Conservation (phyloP, 2,888 invertebrate species). For the Philereme transversata region DNA sequence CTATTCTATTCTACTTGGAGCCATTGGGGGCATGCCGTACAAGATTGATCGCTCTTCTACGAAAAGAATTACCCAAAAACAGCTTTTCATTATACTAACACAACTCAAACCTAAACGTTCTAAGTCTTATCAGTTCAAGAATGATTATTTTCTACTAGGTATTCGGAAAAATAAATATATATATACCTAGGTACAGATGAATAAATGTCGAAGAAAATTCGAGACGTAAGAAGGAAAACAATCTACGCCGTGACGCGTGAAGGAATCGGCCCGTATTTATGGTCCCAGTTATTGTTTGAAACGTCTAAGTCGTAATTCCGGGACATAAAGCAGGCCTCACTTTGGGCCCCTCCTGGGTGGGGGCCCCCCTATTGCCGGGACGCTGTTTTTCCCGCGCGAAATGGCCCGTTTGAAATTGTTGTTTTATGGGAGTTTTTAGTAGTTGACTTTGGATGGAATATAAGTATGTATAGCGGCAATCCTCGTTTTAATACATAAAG, state of each 20-base stretch:
- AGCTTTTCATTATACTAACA: too few relatives aligned
- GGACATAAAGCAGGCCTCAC: conserved; percentile 80
- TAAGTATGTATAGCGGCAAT: conserved; percentile 66
- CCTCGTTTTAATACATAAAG: conserved; percentile 57
- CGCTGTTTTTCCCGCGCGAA: conserved; percentile 82
- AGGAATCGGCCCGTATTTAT: conserved; percentile 82
- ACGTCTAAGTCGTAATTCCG: conserved; percentile 84
- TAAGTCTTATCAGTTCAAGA: too few relatives aligned
- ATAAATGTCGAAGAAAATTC: conserved; percentile 38
- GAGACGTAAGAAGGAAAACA: conserved; percentile 62
- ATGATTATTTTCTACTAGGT: too few relatives aligned
- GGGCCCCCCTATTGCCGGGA: conserved; percentile 47
- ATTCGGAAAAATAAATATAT: neutral
- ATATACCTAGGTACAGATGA: neutral
- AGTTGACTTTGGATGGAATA: conserved; percentile 82
- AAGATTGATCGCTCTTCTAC: too few relatives aligned
- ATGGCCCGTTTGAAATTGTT: conserved; percentile 84
- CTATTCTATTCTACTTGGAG: too few relatives aligned
- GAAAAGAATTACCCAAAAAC: neutral
- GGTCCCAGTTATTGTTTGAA: conserved; percentile 83
- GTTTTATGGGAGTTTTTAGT: conserved; percentile 84
- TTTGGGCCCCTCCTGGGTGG: conserved; percentile 54
- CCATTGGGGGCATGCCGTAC: too few relatives aligned
- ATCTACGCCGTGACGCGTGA: conserved; percentile 80
- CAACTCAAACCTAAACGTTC: too few relatives aligned